phyloP scores from a whole-genome alignment of 2,797 vertebrate genomes.

The Pterois miles region DNA sequence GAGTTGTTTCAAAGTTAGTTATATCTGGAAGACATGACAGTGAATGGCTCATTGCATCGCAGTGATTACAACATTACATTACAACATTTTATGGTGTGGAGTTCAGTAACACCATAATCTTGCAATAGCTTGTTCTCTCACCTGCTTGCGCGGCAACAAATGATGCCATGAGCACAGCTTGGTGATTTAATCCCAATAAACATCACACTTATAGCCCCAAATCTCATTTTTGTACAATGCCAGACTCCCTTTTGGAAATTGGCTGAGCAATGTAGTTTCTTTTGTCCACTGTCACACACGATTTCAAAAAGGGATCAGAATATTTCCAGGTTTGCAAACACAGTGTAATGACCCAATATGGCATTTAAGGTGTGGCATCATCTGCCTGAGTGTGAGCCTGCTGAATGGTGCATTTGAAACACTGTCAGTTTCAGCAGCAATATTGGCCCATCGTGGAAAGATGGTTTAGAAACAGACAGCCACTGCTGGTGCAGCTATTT shows the following conservation, averaged over 20 bases:
- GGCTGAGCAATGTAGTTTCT: neutral
- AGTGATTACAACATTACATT: neutral
- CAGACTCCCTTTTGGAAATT: conserved; percentile 10
- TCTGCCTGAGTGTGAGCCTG: neutral
- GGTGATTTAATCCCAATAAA: conserved; percentile 3
- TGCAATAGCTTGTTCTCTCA: neutral
- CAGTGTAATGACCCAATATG: neutral
- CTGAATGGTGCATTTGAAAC: neutral
- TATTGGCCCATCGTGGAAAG: neutral
- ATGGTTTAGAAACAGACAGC: neutral
- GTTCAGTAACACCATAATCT: neutral
- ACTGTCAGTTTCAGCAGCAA: neutral
- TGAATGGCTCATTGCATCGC: neutral
- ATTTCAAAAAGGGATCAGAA: conserved; percentile 3
- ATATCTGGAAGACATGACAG: neutral
- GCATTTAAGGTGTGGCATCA: neutral
- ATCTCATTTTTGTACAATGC: neutral
- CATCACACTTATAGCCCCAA: neutral
- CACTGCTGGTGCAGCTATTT: neutral
- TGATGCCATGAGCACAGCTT: neutral
- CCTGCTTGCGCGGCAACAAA: conserved; percentile 10
- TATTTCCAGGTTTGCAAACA: conserved; percentile 1
- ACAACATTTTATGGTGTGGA: neutral
- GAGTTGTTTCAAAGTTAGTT: neutral
- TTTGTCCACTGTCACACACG: neutral